These are phyloP conservation scores for Lagocephalus sceleratus DNA, from an alignment of 2,797 vertebrate species.

Conservation along the genomic window DNA sequence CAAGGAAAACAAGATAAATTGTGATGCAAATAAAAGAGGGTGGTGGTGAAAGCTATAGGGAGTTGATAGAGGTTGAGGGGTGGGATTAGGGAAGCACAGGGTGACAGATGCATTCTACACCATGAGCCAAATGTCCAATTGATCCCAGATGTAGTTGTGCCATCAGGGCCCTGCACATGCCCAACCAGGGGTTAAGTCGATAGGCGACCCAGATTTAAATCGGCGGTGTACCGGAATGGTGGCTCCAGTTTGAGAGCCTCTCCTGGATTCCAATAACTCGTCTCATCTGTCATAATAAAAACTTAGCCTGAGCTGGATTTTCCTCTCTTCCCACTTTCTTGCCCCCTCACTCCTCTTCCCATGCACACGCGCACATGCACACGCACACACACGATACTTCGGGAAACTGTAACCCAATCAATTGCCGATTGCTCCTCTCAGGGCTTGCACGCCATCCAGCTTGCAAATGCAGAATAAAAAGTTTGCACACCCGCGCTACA, in stretches of 20 bases:
- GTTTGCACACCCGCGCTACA: too few species aligned
- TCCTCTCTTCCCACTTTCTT: slow-evolving; percentile 20
- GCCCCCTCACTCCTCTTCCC: slow-evolving; percentile 7
- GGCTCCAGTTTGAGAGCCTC: slow-evolving; percentile 60
- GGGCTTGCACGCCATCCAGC: too few species aligned
- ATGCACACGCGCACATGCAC: too few species aligned
- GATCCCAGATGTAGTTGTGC: slow-evolving; percentile 70
- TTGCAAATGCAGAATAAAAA: too few species aligned
- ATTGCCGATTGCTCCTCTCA: too few species aligned
- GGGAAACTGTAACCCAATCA: too few species aligned
- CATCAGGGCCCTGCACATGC: slow-evolving; percentile 59
- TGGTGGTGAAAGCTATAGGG: slow-evolving; percentile 60
- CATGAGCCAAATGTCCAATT: slow-evolving; percentile 68
- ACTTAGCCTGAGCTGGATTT: slow-evolving; percentile 29
- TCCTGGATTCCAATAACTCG: slow-evolving; percentile 64
- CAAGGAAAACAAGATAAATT: slow-evolving; percentile 50
- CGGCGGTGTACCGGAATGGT: slow-evolving; percentile 62
- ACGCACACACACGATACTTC: too few species aligned
- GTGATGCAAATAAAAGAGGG: slow-evolving; percentile 48
- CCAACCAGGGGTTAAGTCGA: slow-evolving; percentile 68
- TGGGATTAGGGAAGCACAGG: slow-evolving; percentile 60
- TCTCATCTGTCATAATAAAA: slow-evolving; percentile 71
- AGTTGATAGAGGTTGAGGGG: slow-evolving; percentile 65
- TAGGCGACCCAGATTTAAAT: slow-evolving; percentile 71
- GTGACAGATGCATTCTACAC: slow-evolving; percentile 63